Percentiles rank a stretch among this genome's conserved stretches.
These are phyloP conservation scores for Thereva unica DNA, from an alignment of 2,888 invertebrate species.

Conservation along the genomic window DNA sequence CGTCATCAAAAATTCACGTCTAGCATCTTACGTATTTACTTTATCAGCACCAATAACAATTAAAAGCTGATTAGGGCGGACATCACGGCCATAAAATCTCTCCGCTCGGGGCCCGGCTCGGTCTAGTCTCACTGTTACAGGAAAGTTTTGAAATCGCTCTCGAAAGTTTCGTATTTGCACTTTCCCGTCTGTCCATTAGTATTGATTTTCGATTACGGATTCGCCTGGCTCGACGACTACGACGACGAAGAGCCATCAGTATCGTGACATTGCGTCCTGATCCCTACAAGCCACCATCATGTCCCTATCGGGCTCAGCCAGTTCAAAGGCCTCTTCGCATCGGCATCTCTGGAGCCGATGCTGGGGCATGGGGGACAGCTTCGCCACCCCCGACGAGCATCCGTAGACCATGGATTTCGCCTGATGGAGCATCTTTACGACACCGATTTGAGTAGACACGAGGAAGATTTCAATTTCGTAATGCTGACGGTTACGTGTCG, in stretches of 20 bases:
- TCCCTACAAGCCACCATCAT: constrained; percentile 4
- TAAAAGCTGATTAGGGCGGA: no score
- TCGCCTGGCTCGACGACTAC: neutral
- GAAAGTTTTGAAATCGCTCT: constrained; percentile 16
- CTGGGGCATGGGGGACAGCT: no score
- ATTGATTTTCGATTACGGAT: constrained; percentile 27
- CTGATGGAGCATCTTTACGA: neutral
- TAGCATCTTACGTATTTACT: no score
- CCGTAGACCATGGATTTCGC: no score
- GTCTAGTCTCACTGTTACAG: neutral
- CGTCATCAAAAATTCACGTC: no score
- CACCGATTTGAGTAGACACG: constrained; percentile 6
- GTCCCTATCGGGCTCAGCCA: neutral
- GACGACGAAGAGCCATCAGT: neutral
- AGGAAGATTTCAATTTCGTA: constrained; percentile 28
- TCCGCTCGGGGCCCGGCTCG: no score
- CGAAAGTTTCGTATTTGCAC: constrained; percentile 9
- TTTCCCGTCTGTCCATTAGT: constrained; percentile 16
- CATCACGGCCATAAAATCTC: no score
- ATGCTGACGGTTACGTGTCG: constrained; percentile 20
- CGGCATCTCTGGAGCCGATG: no score
- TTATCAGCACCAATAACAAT: no score
- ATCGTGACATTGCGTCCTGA: constrained; percentile 12
- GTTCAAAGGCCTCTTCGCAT: no score
- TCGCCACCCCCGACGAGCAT: no score